A percentile compares a stretch with the other conserved stretches of the same genome.
Evolutionary conservation across 1,140 invertebrate species (phyloP).

Genomic region (Liolophura sinensis): DNA sequence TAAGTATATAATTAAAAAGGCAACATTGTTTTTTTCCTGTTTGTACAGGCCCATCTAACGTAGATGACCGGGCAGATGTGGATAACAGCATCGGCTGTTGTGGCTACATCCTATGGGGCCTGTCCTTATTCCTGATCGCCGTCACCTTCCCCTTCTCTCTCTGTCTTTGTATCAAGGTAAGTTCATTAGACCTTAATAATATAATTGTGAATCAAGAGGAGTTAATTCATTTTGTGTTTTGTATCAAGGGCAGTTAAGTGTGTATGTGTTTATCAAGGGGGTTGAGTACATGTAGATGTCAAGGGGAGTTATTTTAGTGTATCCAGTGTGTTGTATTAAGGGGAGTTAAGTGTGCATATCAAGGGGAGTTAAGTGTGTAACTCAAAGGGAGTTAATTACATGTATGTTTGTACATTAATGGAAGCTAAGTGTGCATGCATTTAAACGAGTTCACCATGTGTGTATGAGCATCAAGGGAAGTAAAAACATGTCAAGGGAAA

Average conservation of each 20-base stretch:
- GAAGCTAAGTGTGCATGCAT: too few species aligned
- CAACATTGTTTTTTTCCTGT: too few species aligned
- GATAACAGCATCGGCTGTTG: conserved; percentile 69
- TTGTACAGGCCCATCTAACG: too few species aligned
- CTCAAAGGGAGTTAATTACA: neutral
- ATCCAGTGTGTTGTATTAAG: neutral
- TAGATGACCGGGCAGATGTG: neutral
- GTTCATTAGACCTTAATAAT: conserved; percentile 16
- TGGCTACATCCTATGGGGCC: conserved; percentile 80
- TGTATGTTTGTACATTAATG: neutral
- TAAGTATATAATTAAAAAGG: too few species aligned
- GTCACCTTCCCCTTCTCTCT: conserved; percentile 94
- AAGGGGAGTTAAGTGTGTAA: too few species aligned
- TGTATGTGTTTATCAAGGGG: neutral
- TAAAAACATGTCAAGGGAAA: neutral
- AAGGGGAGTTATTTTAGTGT: neutral
- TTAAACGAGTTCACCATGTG: too few species aligned
- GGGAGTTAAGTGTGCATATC: neutral
- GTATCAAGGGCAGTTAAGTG: neutral
- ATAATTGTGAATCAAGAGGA: neutral
- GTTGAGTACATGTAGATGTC: neutral
- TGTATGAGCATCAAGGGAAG: neutral
- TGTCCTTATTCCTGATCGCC: conserved; percentile 85
- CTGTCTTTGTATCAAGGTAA: conserved; percentile 92
- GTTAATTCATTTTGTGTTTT: neutral